These are phyloP conservation scores for Erynnis tages DNA, from an alignment of 2,888 invertebrate genomes.

Conservation along the genomic window DNA sequence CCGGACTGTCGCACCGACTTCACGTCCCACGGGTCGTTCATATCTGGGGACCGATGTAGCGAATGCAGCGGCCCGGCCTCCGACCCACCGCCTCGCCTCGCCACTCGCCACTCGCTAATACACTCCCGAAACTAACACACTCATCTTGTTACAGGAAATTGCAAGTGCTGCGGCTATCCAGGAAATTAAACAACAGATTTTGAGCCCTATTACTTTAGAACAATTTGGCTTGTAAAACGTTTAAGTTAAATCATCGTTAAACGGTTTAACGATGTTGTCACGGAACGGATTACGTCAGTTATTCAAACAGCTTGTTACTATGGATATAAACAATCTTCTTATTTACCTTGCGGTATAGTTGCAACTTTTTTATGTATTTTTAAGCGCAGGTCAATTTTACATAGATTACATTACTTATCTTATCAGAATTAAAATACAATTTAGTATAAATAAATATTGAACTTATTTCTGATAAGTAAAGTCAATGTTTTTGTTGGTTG, in stretches of 20 bases:
- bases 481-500: too few species aligned
- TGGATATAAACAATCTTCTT: slow-evolving; percentile 28
- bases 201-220: slow-evolving; percentile 43
- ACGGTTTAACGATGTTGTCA: slow-evolving; percentile 71
- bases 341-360: too few species aligned
- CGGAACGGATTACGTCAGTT: slow-evolving; percentile 72
- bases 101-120: not conserved
- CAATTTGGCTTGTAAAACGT: slow-evolving; percentile 38
- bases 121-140: not conserved
- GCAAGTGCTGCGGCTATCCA: slow-evolving; percentile 25
- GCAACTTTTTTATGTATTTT: too few species aligned
- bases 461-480: too few species aligned
- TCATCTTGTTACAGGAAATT: slow-evolving; percentile 21
- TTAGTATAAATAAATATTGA: too few species aligned
- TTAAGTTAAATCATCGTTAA: too few species aligned
- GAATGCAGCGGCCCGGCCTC: slow-evolving; percentile 21
- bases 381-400: too few species aligned
- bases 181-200: slow-evolving; percentile 10
- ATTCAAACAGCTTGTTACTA: slow-evolving; percentile 39
- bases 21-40: slow-evolving; percentile 77
- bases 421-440: too few species aligned
- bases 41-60: too few species aligned
- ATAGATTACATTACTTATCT: too few species aligned
- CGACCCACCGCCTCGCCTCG: not conserved
- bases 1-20: slow-evolving; percentile 64